These are phyloP conservation scores for Austrolebias charrua DNA, from an alignment of 2,797 vertebrate species.

Conservation along the genomic window DNA sequence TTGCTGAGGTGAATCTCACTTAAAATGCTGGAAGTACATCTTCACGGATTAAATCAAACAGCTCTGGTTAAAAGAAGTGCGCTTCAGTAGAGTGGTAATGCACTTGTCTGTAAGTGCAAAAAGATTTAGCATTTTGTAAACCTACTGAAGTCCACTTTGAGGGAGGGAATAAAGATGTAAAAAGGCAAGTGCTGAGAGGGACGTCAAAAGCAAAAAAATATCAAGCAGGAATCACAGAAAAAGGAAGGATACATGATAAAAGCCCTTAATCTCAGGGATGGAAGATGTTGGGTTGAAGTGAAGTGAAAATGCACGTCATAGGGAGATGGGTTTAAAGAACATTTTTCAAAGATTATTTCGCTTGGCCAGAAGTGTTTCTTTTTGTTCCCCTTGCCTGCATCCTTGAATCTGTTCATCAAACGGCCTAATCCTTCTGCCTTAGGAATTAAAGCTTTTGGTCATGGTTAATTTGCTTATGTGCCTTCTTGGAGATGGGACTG, in stretches of 20 bases:
- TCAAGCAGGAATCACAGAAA: constrained; percentile 69
- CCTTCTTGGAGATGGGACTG: constrained; percentile 75
- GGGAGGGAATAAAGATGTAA: constrained; percentile 27
- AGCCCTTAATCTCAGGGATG: constrained; percentile 76
- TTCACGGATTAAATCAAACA: constrained; percentile 67
- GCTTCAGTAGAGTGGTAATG: constrained; percentile 62
- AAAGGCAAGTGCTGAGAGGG: constrained; percentile 41
- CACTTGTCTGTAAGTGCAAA: constrained; percentile 67
- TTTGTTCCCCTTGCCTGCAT: constrained; percentile 79
- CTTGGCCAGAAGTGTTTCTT: constrained; percentile 78
- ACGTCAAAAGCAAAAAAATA: constrained; percentile 74
- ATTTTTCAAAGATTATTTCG: constrained; percentile 81
- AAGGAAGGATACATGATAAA: constrained; percentile 74
- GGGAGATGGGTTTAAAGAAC: constrained; percentile 77
- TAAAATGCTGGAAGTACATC: constrained; percentile 46
- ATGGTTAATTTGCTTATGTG: constrained; percentile 84
- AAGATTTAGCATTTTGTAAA: constrained; percentile 73
- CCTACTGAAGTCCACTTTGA: constrained; percentile 72
- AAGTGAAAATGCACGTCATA: constrained; percentile 75
- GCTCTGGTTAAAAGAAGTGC: constrained; percentile 62
- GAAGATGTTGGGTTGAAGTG: constrained; percentile 77
- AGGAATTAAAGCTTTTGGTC: constrained; percentile 81
- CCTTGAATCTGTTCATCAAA: constrained; percentile 84
- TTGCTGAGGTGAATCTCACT: constrained; percentile 49
- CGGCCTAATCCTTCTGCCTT: constrained; percentile 79